Base-by-base conservation (phyloP, 2,888 invertebrate genomes). In the Aspidapion aeneum region DNA sequence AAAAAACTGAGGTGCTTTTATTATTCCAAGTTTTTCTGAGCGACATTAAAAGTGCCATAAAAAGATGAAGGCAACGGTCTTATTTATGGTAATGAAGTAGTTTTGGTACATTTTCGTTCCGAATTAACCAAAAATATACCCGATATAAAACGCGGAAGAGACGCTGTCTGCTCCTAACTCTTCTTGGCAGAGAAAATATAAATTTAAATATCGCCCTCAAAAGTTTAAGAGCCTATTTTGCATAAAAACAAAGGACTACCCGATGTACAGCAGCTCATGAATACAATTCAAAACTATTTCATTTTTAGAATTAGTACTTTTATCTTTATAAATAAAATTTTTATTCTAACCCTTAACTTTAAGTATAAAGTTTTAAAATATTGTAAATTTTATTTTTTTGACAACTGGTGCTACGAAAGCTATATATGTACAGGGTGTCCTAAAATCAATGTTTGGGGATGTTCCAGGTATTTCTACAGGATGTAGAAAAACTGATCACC, bases 1-100 rank as follows among this genome's bases (percentile, higher is more conserved):
- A 35, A 35, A 35, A 35, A 12, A 35, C 35, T n/a, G n/a, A n/a
- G n/a, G n/a, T n/a, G n/a, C n/a, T 35, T 35, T 35, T 12, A 3
- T 35, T 35, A 35, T 35, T n/a, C n/a, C 5, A 35, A 35, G 35
- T 35, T 35, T 35, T 35, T 35, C 35, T 12, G 35, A 7, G 35
- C 35, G 35, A 35, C 12, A 35, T 35, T 35, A 35, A 57, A 63
- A 62, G 55, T 55, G 51, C 55, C 57, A 62, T 66, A 66, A 66
- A 66, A 66, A 63, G 55, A 62, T 62, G 35, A 35, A 35, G 35
- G 59, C 57, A 18, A 51, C 49, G 55, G 64, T 68, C 68, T 71
- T 70, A 64, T 69, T 70, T 71, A 72, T 71, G 70, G 58, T 69
- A 72, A 72, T 70, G 69, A 69, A 69, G 70, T 69, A 70, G 71